A percentile compares a stretch with the other conserved stretches of the same genome.
Conservation (phyloP, 2,888 invertebrate genomes). For the Habroteleia sp. region DNA sequence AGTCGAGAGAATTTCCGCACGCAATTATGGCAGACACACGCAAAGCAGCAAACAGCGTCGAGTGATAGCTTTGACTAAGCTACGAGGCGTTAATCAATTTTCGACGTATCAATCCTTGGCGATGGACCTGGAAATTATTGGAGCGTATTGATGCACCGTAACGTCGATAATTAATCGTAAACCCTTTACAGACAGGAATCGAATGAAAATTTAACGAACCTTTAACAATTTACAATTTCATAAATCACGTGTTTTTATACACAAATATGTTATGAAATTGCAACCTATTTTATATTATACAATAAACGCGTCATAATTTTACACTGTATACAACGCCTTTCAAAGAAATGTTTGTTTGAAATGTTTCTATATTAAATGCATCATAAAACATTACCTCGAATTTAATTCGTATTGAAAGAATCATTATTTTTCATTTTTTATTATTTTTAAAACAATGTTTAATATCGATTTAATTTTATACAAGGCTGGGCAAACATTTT, state of each 20-base stretch:
- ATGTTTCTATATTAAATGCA: too few species aligned
- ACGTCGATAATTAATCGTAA: conserved; percentile 67
- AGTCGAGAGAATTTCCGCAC: conserved; percentile 49
- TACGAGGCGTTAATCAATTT: conserved; percentile 69
- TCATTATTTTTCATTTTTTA: too few species aligned
- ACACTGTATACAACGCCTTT: background rate
- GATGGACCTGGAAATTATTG: conserved; percentile 66
- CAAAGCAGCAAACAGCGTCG: conserved; percentile 55
- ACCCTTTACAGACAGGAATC: conserved; percentile 54
- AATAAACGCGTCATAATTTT: conserved; percentile 11
- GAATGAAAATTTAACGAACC: conserved; percentile 55
- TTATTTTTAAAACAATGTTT: too few species aligned
- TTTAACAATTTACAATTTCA: conserved; percentile 38
- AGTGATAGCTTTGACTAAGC: conserved; percentile 66
- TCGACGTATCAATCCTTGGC: conserved; percentile 67
- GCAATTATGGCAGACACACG: conserved; percentile 56
- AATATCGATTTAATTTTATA: too few species aligned
- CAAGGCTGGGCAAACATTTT: too few species aligned
- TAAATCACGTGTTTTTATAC: conserved; percentile 30
- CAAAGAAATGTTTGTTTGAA: background rate
- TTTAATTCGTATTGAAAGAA: too few species aligned
- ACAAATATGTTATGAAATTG: conserved; percentile 7
- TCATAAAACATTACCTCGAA: too few species aligned
- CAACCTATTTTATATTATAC: conserved; percentile 18
- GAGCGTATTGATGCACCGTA: conserved; percentile 65